Evolutionary conservation across 2,888 invertebrate genomes (phyloP), one percentile per base, ranked within the genome.

Genomic region (Caenorhabditis sinica): DNA sequence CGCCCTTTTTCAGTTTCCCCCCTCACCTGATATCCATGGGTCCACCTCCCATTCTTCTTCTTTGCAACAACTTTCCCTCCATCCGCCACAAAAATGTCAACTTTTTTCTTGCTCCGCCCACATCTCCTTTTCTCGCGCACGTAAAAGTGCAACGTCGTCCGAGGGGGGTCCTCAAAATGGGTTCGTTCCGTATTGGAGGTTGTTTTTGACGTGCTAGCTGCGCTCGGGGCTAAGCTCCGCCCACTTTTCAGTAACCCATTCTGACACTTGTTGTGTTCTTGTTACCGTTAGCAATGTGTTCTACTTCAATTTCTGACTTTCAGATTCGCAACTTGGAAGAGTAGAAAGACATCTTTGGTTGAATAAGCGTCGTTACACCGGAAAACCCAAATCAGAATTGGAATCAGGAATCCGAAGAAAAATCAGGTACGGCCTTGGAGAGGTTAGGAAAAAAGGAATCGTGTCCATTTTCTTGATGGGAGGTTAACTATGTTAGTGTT

Each of bases 401-500:
- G 28, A 25, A 58, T 45, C 36, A 49, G 43, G 58, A 40, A 33
- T 6, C 33, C 11, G 6, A 40, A 40, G n/a, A 33, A 15, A 65
- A 49, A 65, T 45, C 60, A 75, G 68, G 68, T 76, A 68, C 68
- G 76, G 20, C 76, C 68, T 76, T 76, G 76, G 30, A 76, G 60
- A 76, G 60, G 60, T 60, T 66, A 61, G 63, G 11, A 28, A 49
- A 66, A 9, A 15, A 5, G 33, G 23, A 51, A 25, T 40, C 13
- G 40, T 40, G 40, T 40, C 40, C 40, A 11, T 40, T 53, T 33
- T n/a, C 25, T 13, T 40, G 30, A 45, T 36, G 63, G 33, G 63
- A 53, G 63, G 61, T 73, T 76, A 76, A 76, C 76, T 76, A 76
- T 76, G 40, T 49, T 40, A 28, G 53, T 74, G 74, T 74, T 56